Base-by-base conservation (phyloP, 2,797 vertebrate genomes). In the Phaenicophaeus curvirostris region DNA sequence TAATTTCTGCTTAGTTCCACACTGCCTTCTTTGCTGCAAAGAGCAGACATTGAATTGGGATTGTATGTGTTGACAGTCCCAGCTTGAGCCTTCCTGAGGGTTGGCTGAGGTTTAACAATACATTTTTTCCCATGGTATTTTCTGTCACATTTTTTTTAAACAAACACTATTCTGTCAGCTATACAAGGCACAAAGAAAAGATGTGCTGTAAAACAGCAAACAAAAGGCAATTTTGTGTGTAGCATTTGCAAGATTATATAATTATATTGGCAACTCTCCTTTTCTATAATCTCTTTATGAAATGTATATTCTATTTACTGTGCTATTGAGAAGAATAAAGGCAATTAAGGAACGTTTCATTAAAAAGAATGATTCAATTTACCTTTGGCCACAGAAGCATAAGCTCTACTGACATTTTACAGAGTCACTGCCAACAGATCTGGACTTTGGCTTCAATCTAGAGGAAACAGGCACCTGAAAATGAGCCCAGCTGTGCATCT, bases 111-210 rank as follows among this genome's bases (percentile, higher is more conserved):
- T 90, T 95, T 91, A 94, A 94, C 91, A 94, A 90, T 96, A 76
- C 79, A 28, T 90, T 96, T 96, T 93, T 94, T 96, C 79, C 94
- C 87, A 58, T 95, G 89, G 89, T 89, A 82, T 92, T 94, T 93
- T 96, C 91, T 93, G 94, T 74, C 87, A 93, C 77, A 27, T 93
- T 95, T 95, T 95, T 95, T 96, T 94, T 88, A 72, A 93, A 58
- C 90, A 95, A 96, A 73, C 37, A n/a, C 59, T 79, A 6, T 91
- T 91, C 93, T 89, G 82, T 84, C 94, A 92, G 73, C 89, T 90
- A 50, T 53, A 83, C 87, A 92, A 76, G 74, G 61, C 89, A 71
- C 3, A 15, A 93, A 81, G 80, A 61, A 81, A 92, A 90, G 78
- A 93, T 80, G 50, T 4, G 0, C 83, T 77, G 57, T 55, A 77